Evolutionary conservation across 2,888 invertebrate species (phyloP).

Genomic region (Lagria hirta): DNA sequence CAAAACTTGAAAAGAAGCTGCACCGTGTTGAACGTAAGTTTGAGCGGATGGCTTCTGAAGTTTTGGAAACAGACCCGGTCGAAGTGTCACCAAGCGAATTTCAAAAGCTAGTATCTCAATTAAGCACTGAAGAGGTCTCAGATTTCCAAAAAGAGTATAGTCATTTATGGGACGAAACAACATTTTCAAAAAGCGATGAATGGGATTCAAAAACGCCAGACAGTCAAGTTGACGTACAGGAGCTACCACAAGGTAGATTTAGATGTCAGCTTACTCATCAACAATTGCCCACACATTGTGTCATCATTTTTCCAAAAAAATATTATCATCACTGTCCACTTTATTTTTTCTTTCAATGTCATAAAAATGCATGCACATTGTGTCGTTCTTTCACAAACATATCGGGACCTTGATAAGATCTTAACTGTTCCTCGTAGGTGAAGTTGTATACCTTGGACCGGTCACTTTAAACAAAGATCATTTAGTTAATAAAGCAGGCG

Average conservation of each 20-base stretch:
- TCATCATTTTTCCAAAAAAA: conserved; percentile 1
- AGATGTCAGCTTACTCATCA: conserved; percentile 44
- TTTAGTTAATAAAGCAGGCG: conserved; percentile 62
- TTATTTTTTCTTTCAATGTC: conserved; percentile 24
- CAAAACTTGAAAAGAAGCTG: conserved; percentile 50
- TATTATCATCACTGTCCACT: conserved; percentile 38
- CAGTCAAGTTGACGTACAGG: conserved; percentile 53
- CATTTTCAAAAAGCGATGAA: conserved; percentile 53
- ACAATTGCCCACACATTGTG: conserved; percentile 10
- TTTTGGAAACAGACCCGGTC: conserved; percentile 49
- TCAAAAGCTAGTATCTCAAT: conserved; percentile 56
- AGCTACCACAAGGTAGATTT: conserved; percentile 55
- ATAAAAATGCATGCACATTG: conserved; percentile 20
- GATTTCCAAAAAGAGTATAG: conserved; percentile 56
- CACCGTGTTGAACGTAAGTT: conserved; percentile 56
- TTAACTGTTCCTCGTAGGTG: conserved; percentile 45
- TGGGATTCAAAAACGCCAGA: conserved; percentile 54
- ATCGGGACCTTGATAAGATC: conserved; percentile 44
- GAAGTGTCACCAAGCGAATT: conserved; percentile 52
- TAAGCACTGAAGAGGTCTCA: conserved; percentile 57
- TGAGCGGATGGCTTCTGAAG: conserved; percentile 57
- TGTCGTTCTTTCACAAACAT: conserved; percentile 42
- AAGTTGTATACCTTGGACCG: conserved; percentile 55
- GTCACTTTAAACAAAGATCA: conserved; percentile 54
- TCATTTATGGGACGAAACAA: conserved; percentile 55